These are phyloP conservation scores for Cristatella mucedo DNA, from an alignment of 2,888 invertebrate genomes.

Conservation along the genomic window DNA sequence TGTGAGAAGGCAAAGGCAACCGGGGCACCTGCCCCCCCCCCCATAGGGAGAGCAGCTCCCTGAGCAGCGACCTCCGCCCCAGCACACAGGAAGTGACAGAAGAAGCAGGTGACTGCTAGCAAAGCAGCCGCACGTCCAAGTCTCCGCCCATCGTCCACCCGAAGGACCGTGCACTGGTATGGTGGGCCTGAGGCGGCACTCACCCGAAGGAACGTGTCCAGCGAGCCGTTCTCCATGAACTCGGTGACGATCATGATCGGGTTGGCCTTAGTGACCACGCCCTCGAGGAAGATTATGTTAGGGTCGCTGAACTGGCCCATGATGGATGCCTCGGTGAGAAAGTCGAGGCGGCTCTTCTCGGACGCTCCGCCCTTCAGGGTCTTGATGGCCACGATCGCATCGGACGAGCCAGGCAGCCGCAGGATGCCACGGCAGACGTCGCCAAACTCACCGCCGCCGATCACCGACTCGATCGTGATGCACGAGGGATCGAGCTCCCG, in stretches of 20 bases:
- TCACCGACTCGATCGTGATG: conserved; percentile 94
- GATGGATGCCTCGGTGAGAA: conserved; percentile 93
- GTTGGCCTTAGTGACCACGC: conserved; percentile 81
- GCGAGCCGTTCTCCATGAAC: conserved; percentile 96
- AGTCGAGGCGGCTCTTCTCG: conserved; percentile 90
- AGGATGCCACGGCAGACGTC: conserved; percentile 93
- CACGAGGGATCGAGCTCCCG: conserved; percentile 91
- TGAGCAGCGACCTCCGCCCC: too few relatives aligned
- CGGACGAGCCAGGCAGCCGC: conserved; percentile 55
- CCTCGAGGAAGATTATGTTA: conserved; percentile 94
- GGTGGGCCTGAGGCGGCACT: too few relatives aligned
- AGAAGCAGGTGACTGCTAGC: too few relatives aligned
- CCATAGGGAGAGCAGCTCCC: too few relatives aligned
- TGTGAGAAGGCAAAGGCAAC: too few relatives aligned
- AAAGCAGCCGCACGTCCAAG: too few relatives aligned
- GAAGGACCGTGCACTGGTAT: too few relatives aligned
- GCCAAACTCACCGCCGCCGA: conserved; percentile 94
- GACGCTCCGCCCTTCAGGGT: conserved; percentile 68
- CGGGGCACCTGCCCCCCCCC: too few relatives aligned
- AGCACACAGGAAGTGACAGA: too few relatives aligned
- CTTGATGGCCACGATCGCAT: conserved; percentile 81
- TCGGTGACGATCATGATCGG: conserved; percentile 99
- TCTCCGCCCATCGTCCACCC: too few relatives aligned
- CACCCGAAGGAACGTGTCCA: conserved; percentile 79
- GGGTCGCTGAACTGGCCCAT: conserved; percentile 99